These are phyloP conservation scores for Diplolepis rosae DNA, from an alignment of 2,888 invertebrate species.

Conservation along the genomic window DNA sequence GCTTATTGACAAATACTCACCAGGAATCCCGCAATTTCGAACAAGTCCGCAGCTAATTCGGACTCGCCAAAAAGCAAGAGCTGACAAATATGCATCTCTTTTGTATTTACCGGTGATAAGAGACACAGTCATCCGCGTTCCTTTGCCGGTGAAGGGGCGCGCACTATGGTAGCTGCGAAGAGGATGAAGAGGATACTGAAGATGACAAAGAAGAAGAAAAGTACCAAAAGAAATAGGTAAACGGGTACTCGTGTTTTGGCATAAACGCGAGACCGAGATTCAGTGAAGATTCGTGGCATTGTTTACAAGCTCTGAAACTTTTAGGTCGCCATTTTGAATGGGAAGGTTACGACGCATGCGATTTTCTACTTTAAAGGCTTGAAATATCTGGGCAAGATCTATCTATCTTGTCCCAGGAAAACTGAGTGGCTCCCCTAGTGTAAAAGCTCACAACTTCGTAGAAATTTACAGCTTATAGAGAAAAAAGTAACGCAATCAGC, in stretches of 20 bases:
- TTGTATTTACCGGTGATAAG: conserved; percentile 25
- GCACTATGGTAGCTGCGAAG: conserved; percentile 43
- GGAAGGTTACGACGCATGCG: conserved; percentile 37
- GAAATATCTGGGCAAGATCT: conserved; percentile 12
- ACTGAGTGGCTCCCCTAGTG: conserved; percentile 37
- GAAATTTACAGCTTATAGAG: not conserved
- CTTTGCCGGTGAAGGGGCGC: conserved; percentile 27
- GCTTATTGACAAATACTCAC: conserved; percentile 55
- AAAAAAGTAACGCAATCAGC: conserved; percentile 12
- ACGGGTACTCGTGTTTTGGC: conserved; percentile 42
- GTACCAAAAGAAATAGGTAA: conserved; percentile 45
- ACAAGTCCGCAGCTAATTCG: conserved; percentile 64
- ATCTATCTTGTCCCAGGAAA: conserved; percentile 14
- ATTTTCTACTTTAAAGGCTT: conserved; percentile 20
- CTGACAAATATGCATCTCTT: conserved; percentile 62
- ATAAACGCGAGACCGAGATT: conserved; percentile 34
- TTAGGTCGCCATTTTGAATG: conserved; percentile 56
- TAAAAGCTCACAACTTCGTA: not conserved
- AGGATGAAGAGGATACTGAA: conserved; percentile 47
- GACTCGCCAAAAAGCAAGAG: conserved; percentile 57
- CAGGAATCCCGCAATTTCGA: conserved; percentile 65
- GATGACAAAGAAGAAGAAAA: conserved; percentile 45
- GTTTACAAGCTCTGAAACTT: conserved; percentile 52
- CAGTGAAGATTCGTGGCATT: conserved; percentile 49
- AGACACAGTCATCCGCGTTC: not conserved